Percentiles rank a stretch among this genome's conserved stretches.
Conservation (phyloP, 2,888 invertebrate species). For the Tridacna crocea region DNA sequence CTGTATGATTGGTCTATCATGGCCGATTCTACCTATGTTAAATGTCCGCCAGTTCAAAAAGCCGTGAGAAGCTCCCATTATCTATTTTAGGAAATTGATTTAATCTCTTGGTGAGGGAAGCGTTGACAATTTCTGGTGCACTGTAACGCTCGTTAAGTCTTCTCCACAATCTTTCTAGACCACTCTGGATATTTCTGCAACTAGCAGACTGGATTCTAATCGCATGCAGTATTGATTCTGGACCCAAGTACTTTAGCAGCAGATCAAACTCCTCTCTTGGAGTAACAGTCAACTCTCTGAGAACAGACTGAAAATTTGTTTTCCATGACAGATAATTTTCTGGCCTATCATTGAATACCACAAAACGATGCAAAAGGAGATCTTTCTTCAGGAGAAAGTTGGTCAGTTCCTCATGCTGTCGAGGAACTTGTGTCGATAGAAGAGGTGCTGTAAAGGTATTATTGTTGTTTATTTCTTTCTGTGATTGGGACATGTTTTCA, state of each 20-base stretch:
- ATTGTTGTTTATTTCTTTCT: background rate
- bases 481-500: background rate
- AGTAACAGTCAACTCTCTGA: background rate
- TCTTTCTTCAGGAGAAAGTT: background rate
- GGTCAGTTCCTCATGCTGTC: background rate
- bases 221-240: background rate
- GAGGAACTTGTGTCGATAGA: background rate
- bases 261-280: slow-evolving; percentile 4
- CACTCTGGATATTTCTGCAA: background rate
- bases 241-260: background rate
- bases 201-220: background rate
- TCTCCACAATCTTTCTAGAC: background rate
- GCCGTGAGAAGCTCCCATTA: background rate
- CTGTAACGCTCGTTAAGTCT: slow-evolving; percentile 24
- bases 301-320: background rate
- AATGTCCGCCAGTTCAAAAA: slow-evolving; percentile 18
- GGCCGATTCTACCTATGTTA: slow-evolving; percentile 11
- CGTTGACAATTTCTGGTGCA: slow-evolving; percentile 15
- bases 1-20: slow-evolving; percentile 1
- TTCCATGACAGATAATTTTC: background rate
- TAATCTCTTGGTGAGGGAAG: slow-evolving; percentile 1
- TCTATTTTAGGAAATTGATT: slow-evolving; percentile 13
- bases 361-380: slow-evolving; percentile 3
- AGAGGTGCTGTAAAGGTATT: background rate
- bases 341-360: background rate